Conservation (phyloP, 2,113 vertebrate genomes). For the Lampris megalopsis region DNA sequence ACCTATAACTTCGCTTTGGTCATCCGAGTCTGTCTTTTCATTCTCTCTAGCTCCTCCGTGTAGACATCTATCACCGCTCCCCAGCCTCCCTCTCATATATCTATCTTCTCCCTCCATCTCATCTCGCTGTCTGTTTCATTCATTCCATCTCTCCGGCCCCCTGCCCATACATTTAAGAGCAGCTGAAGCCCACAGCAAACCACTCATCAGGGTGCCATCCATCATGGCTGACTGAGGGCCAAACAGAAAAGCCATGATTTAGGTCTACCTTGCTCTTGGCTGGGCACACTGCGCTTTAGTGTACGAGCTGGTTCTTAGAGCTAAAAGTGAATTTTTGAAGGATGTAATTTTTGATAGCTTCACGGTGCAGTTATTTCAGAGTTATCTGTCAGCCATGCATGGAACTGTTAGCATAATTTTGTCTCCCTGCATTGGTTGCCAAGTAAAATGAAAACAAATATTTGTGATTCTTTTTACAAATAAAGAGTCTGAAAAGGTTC, state of each 20-base stretch:
- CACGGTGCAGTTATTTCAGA: not conserved
- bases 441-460: constrained; percentile 2
- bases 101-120: constrained; percentile 63
- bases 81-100: constrained; percentile 64
- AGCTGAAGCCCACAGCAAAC: constrained; percentile 71
- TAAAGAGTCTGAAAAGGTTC: not conserved
- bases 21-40: constrained; percentile 40
- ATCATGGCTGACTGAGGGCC: constrained; percentile 73
- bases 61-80: constrained; percentile 63
- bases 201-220: constrained; percentile 65
- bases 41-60: constrained; percentile 22
- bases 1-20: constrained; percentile 53
- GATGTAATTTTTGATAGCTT: not conserved
- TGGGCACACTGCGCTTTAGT: constrained; percentile 20
- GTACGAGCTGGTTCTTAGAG: constrained; percentile 26
- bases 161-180: constrained; percentile 73
- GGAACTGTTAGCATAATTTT: constrained; percentile 2
- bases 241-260: constrained; percentile 64
- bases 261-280: constrained; percentile 52
- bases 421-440: not conserved
- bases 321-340: constrained; percentile 11
- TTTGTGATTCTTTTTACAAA: not conserved
- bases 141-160: constrained; percentile 54
- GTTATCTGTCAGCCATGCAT: not conserved
- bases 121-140: constrained; percentile 55